These are phyloP conservation scores for Sarcophilus harrisii DNA, from an alignment of 2,797 vertebrate species.

Conservation along the genomic window DNA sequence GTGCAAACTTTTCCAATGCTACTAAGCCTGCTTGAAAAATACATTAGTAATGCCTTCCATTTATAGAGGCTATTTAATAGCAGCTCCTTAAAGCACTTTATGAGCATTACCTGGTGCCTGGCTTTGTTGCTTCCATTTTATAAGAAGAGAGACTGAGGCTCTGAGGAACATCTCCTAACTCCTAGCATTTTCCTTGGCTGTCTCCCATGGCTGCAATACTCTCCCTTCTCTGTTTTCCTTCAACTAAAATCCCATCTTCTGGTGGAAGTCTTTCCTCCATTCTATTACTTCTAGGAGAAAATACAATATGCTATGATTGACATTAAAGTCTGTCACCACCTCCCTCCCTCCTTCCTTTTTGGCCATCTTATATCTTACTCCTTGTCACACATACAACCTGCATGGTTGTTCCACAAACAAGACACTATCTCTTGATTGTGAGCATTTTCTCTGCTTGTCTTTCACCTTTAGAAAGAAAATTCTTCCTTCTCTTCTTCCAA, in stretches of 20 bases:
- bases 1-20: background rate
- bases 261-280: background rate
- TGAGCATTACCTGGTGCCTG: background rate
- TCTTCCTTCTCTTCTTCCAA: background rate
- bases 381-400: background rate
- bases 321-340: background rate
- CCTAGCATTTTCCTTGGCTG: background rate
- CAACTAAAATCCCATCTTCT: background rate
- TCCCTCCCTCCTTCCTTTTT: background rate
- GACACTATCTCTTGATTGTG: background rate
- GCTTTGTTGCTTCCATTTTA: background rate
- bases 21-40: background rate
- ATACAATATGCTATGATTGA: background rate
- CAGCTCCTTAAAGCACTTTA: background rate
- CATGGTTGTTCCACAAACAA: background rate
- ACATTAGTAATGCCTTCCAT: background rate
- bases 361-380: background rate
- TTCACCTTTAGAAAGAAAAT: background rate
- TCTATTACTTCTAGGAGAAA: background rate
- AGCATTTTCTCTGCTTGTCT: background rate
- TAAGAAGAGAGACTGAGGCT: constrained; percentile 26
- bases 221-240: background rate
- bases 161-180: background rate
- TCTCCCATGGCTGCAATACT: background rate
- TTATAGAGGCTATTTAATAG: background rate